Base-by-base conservation (phyloP, 2,888 invertebrate species). In the Ephialtes manifestator region DNA sequence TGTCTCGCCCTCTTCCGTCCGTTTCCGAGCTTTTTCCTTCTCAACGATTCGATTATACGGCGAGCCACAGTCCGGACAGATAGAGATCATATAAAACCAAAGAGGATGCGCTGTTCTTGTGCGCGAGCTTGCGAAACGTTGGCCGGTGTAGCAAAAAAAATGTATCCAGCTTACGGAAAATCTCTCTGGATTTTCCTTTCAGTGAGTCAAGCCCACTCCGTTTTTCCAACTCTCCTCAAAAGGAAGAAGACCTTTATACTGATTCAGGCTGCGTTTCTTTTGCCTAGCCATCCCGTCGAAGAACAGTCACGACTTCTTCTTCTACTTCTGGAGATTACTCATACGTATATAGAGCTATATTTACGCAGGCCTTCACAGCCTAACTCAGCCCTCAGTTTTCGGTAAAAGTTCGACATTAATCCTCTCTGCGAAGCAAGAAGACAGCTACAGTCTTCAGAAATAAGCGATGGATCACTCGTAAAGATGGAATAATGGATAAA, bases 151-250 rank as follows among this genome's bases (percentile, higher is more conserved):
- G 11, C 68, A n/a, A 84, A 71, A 67, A 74, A 71, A 78, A 43
- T n/a, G 48, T 71, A 76, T 67, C 60, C 65, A 51, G 71, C 76
- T 76, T 39, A 60, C 15, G 43, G 72, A 72, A 84, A 81, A 84
- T 84, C 80, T 65, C 80, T 48, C 39, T 11, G 76, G 80, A 81
- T 81, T 76, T 84, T 77, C 65, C 51, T 81, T 80, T 80, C 80
- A 67, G 28, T 46, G 43, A 43, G 35, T 71, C 71, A 48, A 2
- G 13, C 31, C 5, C 48, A 24, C 74, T 28, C 24, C n/a, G 39
- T 20, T 58, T 20, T 58, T 80, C 39, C 15, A 46, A 28, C 63
- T 39, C 28, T 24, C 18, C 51, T 11, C 55, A 18, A 51, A 48
- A 13, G 11, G 51, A 67, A 55, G 28, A 51, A 55, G 28, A 51